Base-by-base conservation (phyloP, 2,113 vertebrate species). In the Ammodramus savannarum region DNA sequence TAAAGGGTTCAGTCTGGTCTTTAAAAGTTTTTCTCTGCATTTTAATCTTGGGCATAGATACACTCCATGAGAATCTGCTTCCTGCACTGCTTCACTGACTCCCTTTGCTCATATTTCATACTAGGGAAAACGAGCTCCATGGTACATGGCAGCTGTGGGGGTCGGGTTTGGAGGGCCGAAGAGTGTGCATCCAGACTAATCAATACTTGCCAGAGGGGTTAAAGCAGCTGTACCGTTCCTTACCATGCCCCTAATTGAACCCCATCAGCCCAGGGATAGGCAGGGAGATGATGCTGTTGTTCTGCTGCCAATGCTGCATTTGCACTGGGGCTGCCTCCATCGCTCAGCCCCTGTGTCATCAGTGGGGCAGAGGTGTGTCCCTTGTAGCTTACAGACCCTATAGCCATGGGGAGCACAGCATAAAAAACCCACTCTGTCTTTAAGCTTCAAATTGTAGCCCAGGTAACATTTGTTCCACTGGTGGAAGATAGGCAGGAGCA, bases 31-130 rank as follows among this genome's bases (percentile, higher is more conserved):
- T 86, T 67, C 11, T 57, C 65, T 67, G 55, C 8, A 61, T 90
- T 90, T 72, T 67, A 51, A 29, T 65, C 66, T 78, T 1, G 4
- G 54, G 69, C 32, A 68, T 16, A 39, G 83, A 68, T 29, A 11
- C 8, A 12, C 23, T 92, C 58, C 2, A 2, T 0, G 3, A 73
- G 49, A 73, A 85, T 85, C 59, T 51, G 55, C 63, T 90, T 75
- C 57, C 65, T 59, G 41, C 0, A 0, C 51, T 85, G 55, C 43
- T 82, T 81, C 1, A 2, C 17, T 7, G 72, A 4, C 38, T 76
- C 68, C 32, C 65, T 87, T 71, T 81, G 15, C 75, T 93, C 34
- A 1, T 76, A 44, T 73, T 69, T 93, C 67, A 38, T n/a, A 11
- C 54, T 29, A 66, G 89, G 59, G 41, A 75, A 82, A 89, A 27